phyloP scores from a whole-genome alignment of 2,888 invertebrate species.

The Hydraecia micacea region DNA sequence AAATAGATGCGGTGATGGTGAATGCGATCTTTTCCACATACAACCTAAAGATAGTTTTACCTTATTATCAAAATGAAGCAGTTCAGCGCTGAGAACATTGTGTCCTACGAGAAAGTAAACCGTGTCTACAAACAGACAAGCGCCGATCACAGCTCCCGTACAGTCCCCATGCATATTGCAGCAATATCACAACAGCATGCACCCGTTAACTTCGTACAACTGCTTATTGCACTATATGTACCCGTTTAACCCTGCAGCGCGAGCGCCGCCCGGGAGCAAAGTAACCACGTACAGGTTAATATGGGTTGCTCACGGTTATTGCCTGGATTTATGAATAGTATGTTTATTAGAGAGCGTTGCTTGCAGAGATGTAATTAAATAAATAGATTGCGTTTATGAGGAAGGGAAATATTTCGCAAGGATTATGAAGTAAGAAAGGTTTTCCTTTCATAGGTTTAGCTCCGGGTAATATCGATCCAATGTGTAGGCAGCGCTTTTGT shows the following conservation, averaged over 20 bases:
- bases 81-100: background rate
- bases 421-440: too few species aligned
- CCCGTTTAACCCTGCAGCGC: constrained; percentile 88
- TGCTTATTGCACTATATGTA: constrained; percentile 52
- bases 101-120: background rate
- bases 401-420: too few species aligned
- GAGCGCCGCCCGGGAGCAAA: constrained; percentile 80
- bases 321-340: constrained; percentile 32
- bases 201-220: constrained; percentile 23
- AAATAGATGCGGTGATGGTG: background rate
- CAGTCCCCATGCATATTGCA: constrained; percentile 14
- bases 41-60: too few species aligned
- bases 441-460: too few species aligned
- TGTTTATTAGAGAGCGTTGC: constrained; percentile 18
- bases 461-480: too few species aligned
- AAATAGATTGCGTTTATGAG: background rate
- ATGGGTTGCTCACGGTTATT: constrained; percentile 16
- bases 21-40: background rate
- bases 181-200: constrained; percentile 40
- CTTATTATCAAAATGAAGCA: background rate
- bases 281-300: constrained; percentile 49
- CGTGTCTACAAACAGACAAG: background rate
- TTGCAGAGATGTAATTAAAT: constrained; percentile 9
- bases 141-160: constrained; percentile 7
- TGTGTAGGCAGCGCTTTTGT: too few species aligned